Percentiles rank a stretch among this genome's conserved stretches.
Conservation (phyloP, 2,888 invertebrate genomes). For the Heliconius cydno region DNA sequence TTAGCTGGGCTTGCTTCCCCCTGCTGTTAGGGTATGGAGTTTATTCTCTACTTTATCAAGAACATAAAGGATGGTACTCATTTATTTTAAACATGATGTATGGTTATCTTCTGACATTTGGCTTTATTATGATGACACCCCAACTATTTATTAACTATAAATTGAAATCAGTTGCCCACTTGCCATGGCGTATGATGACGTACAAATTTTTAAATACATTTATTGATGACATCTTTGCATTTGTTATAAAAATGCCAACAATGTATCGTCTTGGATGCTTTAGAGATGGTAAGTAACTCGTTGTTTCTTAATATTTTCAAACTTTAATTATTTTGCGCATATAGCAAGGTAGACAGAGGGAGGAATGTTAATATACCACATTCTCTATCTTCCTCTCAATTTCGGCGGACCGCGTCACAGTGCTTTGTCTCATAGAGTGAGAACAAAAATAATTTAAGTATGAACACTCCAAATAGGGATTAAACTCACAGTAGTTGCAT, state of each 20-base stretch:
- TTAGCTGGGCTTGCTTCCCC: slow-evolving; percentile 98
- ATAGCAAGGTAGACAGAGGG: no score
- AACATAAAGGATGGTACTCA: slow-evolving; percentile 99
- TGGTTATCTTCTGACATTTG: slow-evolving; percentile 98
- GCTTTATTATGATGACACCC: slow-evolving; percentile 99
- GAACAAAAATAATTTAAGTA: background rate
- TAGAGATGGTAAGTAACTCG: slow-evolving; percentile 91
- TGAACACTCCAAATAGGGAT: background rate
- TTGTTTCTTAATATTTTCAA: background rate
- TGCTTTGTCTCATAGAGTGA: no score
- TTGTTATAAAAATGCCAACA: slow-evolving; percentile 99
- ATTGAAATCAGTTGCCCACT: slow-evolving; percentile 98
- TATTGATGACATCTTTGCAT: slow-evolving; percentile 99
- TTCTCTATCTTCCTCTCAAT: background rate
- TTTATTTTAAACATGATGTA: slow-evolving; percentile 98
- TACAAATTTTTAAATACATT: slow-evolving; percentile 99
- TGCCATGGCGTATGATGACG: slow-evolving; percentile 99
- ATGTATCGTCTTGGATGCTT: slow-evolving; percentile 99
- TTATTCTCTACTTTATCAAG: slow-evolving; percentile 97
- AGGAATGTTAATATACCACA: background rate
- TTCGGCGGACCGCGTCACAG: no score
- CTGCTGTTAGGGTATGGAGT: slow-evolving; percentile 95
- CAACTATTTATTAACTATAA: slow-evolving; percentile 99
- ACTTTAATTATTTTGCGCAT: background rate
- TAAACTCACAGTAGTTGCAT: background rate